Base-by-base conservation (phyloP, 2,888 invertebrate species). In the Arge pagana region DNA sequence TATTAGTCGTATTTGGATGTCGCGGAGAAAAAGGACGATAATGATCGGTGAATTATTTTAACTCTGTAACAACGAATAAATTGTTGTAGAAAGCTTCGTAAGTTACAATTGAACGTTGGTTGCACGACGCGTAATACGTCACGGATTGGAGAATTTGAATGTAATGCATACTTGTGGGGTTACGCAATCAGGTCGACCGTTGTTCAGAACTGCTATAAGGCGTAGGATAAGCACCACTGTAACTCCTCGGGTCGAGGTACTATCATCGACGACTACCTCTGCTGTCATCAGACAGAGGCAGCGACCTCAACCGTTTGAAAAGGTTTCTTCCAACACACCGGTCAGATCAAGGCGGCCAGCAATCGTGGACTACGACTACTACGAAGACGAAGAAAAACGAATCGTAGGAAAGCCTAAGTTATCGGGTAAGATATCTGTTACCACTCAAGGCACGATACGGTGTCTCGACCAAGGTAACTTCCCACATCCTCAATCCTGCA, bases 391-490 rank as follows among this genome's bases (percentile, higher is more conserved):
- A 15, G 82, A 83, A 52, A 73, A 76, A 13, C 77, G 84, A 69
- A 70, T 87, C 65, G 71, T 81, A 68, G 73, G 83, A 66, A 76
- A 82, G 53, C 71, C 80, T 3, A 78, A 77, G 21, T 76, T 80
- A 37, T 79, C 83, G 73, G 76, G 84, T 72, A 86, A 87, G 70
- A 84, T 84, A 19, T 75, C 81, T 37, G 68, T 83, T 19, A 82
- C 80, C 52, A 78, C 70, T 16, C 79, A 78, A 72, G 83, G 84
- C 23, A 83, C 83, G 48, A 88, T 95, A 61, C 87, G 90, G 62
- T 95, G 95, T 70, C 78, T 91, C 52, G 93, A 94, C 74, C 88
- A 90, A 63, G 95, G 95, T 30, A 93, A 90, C 74, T 95, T 93
- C 78, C 90, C 93, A 0, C 94, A 95, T 79, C 95, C 95, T 2